phyloP scores from a whole-genome alignment of 2,797 vertebrate species.

The Silurus aristotelis region DNA sequence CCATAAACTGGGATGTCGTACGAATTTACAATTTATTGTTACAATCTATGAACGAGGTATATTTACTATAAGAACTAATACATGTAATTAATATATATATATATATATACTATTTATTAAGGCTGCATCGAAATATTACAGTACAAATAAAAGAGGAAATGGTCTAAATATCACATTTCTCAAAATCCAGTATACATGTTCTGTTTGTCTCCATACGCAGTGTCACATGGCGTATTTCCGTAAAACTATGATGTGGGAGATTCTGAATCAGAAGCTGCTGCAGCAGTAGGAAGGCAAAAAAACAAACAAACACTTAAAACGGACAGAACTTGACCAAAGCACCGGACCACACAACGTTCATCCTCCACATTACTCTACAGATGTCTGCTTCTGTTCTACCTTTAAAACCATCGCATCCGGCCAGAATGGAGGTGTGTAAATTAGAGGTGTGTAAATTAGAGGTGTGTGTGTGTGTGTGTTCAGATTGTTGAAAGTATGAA shows the following conservation, averaged over 20 bases:
- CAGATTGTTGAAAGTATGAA: neutral
- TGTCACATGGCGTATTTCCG: slow-evolving; percentile 91
- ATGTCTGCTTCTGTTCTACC: neutral
- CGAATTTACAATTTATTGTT: too few relatives aligned
- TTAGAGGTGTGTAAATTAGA: neutral
- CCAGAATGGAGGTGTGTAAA: neutral
- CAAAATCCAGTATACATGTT: neutral
- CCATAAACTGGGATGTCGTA: too few relatives aligned
- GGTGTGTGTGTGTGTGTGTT: neutral
- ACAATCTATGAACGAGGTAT: too few relatives aligned
- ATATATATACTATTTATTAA: too few relatives aligned
- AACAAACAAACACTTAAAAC: accelerated
- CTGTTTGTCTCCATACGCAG: slow-evolving; percentile 67
- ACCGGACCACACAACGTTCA: slow-evolving; percentile 29
- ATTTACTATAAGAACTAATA: too few relatives aligned
- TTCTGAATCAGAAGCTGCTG: slow-evolving; percentile 88
- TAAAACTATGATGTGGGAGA: slow-evolving; percentile 94
- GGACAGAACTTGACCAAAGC: slow-evolving; percentile 53
- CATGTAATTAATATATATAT: too few relatives aligned
- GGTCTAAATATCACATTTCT: too few relatives aligned
- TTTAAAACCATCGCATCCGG: neutral
- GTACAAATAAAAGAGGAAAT: too few relatives aligned
- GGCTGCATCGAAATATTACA: too few relatives aligned
- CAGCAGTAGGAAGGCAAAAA: slow-evolving; percentile 55
- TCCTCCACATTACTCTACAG: slow-evolving; percentile 34